These are phyloP conservation scores for Blastomussa wellsi DNA, from an alignment of 92 coral and sea anemone genomes.

Conservation along the genomic window DNA sequence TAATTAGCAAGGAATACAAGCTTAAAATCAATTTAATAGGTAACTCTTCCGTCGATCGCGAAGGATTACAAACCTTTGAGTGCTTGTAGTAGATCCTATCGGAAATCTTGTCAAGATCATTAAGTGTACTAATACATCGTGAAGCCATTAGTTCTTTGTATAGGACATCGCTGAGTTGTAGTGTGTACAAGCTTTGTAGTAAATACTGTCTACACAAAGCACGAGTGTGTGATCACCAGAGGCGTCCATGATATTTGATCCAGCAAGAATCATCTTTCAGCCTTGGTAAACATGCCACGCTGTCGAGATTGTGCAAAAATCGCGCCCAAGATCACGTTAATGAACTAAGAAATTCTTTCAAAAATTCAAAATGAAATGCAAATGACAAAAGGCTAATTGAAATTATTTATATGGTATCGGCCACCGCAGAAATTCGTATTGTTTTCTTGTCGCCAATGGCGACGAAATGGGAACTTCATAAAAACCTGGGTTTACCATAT, in stretches of 20 bases:
- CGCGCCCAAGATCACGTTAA: background rate
- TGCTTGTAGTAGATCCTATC: conserved; percentile 70
- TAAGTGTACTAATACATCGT: conserved; percentile 79
- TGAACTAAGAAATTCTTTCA: background rate
- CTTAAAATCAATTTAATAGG: background rate
- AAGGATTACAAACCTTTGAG: conserved; percentile 42
- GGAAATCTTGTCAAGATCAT: conserved; percentile 81
- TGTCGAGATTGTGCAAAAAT: background rate
- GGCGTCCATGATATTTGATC: background rate
- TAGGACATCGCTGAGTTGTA: background rate
- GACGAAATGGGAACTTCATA: conserved; percentile 59
- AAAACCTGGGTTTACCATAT: conserved; percentile 73
- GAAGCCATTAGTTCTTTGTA: conserved; percentile 62
- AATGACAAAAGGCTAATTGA: conserved; percentile 26
- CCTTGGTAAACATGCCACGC: background rate
- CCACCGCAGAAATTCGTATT: background rate
- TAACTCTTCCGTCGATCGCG: background rate
- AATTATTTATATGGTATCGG: too few species aligned
- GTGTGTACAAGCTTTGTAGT: background rate
- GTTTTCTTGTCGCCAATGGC: conserved; percentile 65
- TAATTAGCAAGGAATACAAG: conserved; percentile 1
- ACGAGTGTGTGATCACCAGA: too few species aligned
- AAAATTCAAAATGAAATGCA: background rate
- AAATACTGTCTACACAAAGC: background rate
- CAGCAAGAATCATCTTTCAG: background rate